Evolutionary conservation across 2,888 invertebrate species (phyloP).

Genomic region (Gari tellinella): DNA sequence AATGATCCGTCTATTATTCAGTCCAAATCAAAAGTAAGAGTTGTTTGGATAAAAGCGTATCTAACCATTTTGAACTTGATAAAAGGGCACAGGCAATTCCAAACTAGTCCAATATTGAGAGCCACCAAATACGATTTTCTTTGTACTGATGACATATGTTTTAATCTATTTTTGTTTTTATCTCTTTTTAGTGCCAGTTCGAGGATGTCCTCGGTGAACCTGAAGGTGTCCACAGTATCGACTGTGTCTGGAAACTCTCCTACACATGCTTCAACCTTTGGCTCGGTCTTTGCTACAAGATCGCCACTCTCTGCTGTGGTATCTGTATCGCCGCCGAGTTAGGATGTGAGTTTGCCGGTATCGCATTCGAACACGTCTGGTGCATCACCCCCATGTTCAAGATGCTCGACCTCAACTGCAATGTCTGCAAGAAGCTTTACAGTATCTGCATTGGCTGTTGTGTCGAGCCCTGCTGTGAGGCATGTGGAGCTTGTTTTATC

Average conservation of each 20-base stretch:
- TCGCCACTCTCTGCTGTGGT: conserved; percentile 88
- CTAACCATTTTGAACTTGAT: too few species aligned
- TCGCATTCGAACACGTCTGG: conserved; percentile 86
- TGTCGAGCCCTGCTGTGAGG: conserved; percentile 65
- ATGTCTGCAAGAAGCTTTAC: conserved; percentile 47
- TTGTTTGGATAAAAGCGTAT: too few species aligned
- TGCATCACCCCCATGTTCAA: conserved; percentile 66
- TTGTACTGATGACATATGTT: not conserved
- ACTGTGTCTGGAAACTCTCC: conserved; percentile 90
- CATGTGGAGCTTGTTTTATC: conserved; percentile 60
- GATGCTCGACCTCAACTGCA: conserved; percentile 85
- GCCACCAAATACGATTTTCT: not conserved
- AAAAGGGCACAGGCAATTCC: too few species aligned
- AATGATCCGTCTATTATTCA: too few species aligned
- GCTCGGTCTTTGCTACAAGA: conserved; percentile 89
- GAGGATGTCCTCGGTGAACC: conserved; percentile 75
- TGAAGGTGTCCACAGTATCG: conserved; percentile 84
- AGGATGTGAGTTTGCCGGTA: conserved; percentile 82
- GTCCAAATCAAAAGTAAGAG: too few species aligned
- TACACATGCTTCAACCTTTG: conserved; percentile 88
- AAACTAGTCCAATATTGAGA: too few species aligned
- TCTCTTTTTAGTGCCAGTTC: conserved; percentile 47
- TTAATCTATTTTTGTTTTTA: not conserved
- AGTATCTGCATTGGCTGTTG: conserved; percentile 48
- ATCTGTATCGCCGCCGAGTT: conserved; percentile 89